Evolutionary conservation across 2,888 invertebrate genomes (phyloP).

Genomic region (Byasa hedistus): DNA sequence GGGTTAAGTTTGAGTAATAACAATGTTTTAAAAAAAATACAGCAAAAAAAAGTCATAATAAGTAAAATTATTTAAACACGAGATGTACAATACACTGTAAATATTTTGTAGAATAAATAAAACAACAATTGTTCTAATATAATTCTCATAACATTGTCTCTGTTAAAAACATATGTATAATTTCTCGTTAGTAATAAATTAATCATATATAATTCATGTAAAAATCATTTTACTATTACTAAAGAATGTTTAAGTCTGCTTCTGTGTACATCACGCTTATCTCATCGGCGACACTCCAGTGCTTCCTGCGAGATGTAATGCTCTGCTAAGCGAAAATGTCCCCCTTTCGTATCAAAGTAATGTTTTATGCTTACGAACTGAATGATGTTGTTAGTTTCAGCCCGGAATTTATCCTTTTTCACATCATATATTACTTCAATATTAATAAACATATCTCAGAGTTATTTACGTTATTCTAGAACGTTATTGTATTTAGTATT

Average conservation of each 20-base stretch:
- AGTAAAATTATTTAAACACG: too few relatives aligned
- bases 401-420: not conserved
- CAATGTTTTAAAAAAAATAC: too few relatives aligned
- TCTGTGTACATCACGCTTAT: constrained; percentile 13
- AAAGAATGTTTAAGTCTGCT: constrained; percentile 1
- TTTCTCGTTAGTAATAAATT: not conserved
- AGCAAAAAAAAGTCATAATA: too few relatives aligned
- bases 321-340: constrained; percentile 60
- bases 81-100: too few relatives aligned
- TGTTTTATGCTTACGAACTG: constrained; percentile 35
- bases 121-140: too few relatives aligned
- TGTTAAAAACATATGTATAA: not conserved
- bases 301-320: constrained; percentile 55
- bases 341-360: constrained; percentile 55
- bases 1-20: too few relatives aligned
- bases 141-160: too few relatives aligned
- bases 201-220: not conserved
- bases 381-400: constrained; percentile 10
- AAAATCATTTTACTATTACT: not conserved
- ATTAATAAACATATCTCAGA: not conserved
- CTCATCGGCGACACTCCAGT: constrained; percentile 23
- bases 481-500: not conserved
- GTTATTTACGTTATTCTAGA: not conserved
- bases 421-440: not conserved
- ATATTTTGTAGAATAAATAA: too few relatives aligned